Evolutionary conservation across 1,140 invertebrate genomes (phyloP).

Genomic region (Megalopta genalis): DNA sequence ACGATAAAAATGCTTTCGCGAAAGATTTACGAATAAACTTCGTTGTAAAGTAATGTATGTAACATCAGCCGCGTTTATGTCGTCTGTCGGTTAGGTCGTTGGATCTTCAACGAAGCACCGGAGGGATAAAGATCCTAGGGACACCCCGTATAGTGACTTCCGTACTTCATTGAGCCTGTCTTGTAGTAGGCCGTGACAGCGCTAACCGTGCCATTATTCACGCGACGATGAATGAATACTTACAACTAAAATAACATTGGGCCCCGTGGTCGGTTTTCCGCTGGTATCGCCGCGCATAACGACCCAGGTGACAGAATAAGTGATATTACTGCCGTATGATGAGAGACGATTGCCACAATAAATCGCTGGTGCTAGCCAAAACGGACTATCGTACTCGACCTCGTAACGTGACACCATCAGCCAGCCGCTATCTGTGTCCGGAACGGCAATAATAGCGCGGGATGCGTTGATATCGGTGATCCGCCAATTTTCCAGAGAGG

Average conservation of each 20-base stretch:
- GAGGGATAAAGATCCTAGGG: too few species aligned
- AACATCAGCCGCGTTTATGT: too few species aligned
- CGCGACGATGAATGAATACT: conserved; percentile 58
- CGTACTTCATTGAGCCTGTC: too few species aligned
- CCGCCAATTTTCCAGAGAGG: conserved; percentile 83
- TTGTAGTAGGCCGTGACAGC: too few species aligned
- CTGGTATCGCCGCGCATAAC: conserved; percentile 93
- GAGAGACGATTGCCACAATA: conserved; percentile 88
- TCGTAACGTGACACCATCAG: conserved; percentile 85
- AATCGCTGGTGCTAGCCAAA: conserved; percentile 91
- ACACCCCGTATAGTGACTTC: too few species aligned
- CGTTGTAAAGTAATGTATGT: too few species aligned
- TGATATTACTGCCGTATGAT: conserved; percentile 91
- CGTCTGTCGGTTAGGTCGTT: too few species aligned
- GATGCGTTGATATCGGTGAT: conserved; percentile 83
- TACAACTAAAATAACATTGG: conserved; percentile 93
- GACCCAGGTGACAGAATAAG: conserved; percentile 90
- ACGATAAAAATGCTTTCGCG: too few species aligned
- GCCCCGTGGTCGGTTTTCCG: conserved; percentile 89
- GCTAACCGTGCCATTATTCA: background rate
- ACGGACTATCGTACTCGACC: conserved; percentile 88
- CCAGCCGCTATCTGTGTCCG: conserved; percentile 81
- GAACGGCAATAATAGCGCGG: conserved; percentile 77
- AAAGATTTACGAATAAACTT: too few species aligned
- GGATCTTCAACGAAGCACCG: too few species aligned